Conservation (phyloP, 2,797 vertebrate genomes). For the Catharus ustulatus region DNA sequence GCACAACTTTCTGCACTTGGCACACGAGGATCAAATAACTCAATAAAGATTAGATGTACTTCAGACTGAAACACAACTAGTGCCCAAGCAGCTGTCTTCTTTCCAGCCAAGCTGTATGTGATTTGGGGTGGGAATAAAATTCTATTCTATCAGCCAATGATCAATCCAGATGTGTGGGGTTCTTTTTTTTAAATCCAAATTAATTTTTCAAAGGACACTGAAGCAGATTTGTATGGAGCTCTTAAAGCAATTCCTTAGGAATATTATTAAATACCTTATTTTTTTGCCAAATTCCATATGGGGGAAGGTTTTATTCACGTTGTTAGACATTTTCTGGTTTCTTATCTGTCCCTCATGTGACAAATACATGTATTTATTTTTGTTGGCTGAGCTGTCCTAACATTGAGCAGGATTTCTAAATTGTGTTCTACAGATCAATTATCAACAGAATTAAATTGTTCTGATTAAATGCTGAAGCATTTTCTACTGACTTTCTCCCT, state of each 20-base stretch:
- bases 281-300: not conserved
- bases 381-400: not conserved
- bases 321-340: not conserved
- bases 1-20: conserved; percentile 25
- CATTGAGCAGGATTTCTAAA: not conserved
- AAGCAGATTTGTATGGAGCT: not conserved
- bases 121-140: conserved; percentile 42
- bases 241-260: not conserved
- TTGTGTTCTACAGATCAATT: not conserved
- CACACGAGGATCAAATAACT: conserved; percentile 15
- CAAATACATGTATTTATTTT: not conserved
- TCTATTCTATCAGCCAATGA: not conserved
- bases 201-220: conserved; percentile 10
- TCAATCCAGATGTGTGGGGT: not conserved
- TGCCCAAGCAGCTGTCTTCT: conserved; percentile 49
- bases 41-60: conserved; percentile 62
- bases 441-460: not conserved
- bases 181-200: not conserved
- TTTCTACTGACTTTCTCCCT: not conserved
- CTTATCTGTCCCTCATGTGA: not conserved
- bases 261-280: not conserved
- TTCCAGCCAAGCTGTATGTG: conserved; percentile 36
- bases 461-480: not conserved
- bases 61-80: not conserved
- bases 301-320: not conserved